Evolutionary conservation across 1,140 invertebrate genomes (phyloP).

Genomic region (Macrobrachium rosenbergii): DNA sequence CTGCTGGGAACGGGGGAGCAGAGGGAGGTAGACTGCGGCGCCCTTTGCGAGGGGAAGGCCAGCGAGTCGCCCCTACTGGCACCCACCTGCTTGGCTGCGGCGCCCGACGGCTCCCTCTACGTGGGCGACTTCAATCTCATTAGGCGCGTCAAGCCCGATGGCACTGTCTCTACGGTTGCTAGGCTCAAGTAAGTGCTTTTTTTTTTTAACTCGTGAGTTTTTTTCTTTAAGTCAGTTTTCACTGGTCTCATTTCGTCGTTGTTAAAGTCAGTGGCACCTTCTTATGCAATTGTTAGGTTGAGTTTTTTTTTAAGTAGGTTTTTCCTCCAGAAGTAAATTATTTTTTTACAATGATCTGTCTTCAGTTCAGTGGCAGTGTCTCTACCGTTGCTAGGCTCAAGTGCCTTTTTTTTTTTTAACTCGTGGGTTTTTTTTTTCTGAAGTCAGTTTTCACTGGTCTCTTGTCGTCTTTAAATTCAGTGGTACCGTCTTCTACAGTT

Average conservation of each 20-base stretch:
- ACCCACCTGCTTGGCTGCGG: constrained; percentile 90
- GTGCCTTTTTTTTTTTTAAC: too few species aligned
- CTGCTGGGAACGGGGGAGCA: constrained; percentile 93
- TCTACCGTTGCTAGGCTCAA: too few species aligned
- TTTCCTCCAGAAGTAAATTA: neutral
- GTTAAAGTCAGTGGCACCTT: too few species aligned
- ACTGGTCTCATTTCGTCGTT: too few species aligned
- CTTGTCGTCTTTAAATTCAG: too few species aligned
- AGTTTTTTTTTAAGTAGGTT: neutral
- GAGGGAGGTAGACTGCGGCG: constrained; percentile 81
- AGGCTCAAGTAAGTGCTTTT: constrained; percentile 83
- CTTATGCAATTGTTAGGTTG: neutral
- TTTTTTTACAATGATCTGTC: neutral
- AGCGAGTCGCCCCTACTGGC: constrained; percentile 84
- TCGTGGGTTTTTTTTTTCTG: too few species aligned
- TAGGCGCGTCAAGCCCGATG: constrained; percentile 88
- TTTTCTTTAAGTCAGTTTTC: too few species aligned
- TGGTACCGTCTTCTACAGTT: too few species aligned
- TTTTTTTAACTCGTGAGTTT: neutral
- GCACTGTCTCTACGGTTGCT: constrained; percentile 88
- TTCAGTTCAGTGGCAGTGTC: too few species aligned
- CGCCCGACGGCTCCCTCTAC: constrained; percentile 92
- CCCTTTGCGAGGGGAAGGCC: constrained; percentile 86
- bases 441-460: too few species aligned
- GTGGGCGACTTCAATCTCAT: constrained; percentile 97